A percentile compares a stretch with the other conserved stretches of the same genome.
These are phyloP conservation scores for Caenorhabditis sp. DNA, from an alignment of 2,888 invertebrate genomes.

Conservation along the genomic window DNA sequence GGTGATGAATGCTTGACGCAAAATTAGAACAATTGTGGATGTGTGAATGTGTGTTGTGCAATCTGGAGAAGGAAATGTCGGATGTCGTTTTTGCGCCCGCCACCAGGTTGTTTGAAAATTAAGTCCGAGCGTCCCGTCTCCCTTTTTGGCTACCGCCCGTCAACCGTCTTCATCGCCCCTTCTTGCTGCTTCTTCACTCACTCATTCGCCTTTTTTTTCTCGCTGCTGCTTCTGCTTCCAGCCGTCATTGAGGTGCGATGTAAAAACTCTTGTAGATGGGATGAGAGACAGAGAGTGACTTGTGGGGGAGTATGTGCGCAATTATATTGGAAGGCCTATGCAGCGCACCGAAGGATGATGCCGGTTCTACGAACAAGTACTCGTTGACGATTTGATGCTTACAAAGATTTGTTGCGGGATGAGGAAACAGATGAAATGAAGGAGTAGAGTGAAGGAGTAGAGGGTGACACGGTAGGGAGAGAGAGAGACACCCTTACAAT, in stretches of 20 bases:
- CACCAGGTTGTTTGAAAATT: conserved; percentile 54
- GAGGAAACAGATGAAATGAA: conserved; percentile 42
- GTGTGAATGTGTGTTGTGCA: conserved; percentile 49
- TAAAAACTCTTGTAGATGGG: conserved; percentile 52
- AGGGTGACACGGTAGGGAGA: conserved; percentile 6
- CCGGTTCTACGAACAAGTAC: conserved; percentile 66
- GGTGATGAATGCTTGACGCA: conserved; percentile 46
- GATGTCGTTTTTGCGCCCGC: conserved; percentile 31
- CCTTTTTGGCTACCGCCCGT: conserved; percentile 35
- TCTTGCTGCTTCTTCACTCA: conserved; percentile 19
- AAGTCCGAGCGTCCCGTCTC: conserved; percentile 53
- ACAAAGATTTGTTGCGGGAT: conserved; percentile 63
- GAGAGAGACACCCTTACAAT: conserved; percentile 44
- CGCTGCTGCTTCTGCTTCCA: conserved; percentile 39
- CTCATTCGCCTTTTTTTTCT: conserved; percentile 17
- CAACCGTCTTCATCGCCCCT: conserved; percentile 11
- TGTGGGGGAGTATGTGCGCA: conserved; percentile 60
- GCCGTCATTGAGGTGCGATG: conserved; percentile 63
- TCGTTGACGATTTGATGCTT: conserved; percentile 66
- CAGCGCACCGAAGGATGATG: conserved; percentile 61
- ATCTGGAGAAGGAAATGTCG: conserved; percentile 36
- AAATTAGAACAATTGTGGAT: conserved; percentile 60
- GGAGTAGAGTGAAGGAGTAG: conserved; percentile 11
- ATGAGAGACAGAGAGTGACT: conserved; percentile 50
- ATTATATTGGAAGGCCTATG: conserved; percentile 43